phyloP scores from a whole-genome alignment of 2,888 invertebrate genomes.

The Catocala nupta region DNA sequence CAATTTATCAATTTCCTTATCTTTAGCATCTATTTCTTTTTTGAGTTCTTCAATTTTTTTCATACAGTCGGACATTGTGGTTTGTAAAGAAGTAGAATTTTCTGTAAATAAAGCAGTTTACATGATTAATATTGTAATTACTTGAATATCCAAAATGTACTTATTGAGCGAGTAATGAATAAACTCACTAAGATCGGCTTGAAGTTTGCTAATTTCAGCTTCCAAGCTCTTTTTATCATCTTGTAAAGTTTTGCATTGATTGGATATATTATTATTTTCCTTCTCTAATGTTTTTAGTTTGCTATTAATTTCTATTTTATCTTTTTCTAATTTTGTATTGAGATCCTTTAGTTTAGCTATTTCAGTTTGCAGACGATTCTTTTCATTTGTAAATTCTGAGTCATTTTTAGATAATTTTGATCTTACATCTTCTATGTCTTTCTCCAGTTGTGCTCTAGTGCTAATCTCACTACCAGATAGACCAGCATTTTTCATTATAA shows the following conservation, averaged over 20 bases:
- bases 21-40: slow-evolving; percentile 89
- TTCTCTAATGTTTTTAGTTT: slow-evolving; percentile 74
- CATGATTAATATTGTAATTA: no score
- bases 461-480: slow-evolving; percentile 82
- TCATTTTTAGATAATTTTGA: slow-evolving; percentile 82
- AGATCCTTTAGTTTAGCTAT: slow-evolving; percentile 84
- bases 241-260: slow-evolving; percentile 86
- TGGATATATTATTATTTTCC: slow-evolving; percentile 73
- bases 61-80: slow-evolving; percentile 84
- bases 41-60: slow-evolving; percentile 90
- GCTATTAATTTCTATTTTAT: slow-evolving; percentile 72
- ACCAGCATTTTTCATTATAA: slow-evolving; percentile 88
- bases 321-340: slow-evolving; percentile 78
- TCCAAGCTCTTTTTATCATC: slow-evolving; percentile 89
- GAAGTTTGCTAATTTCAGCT: slow-evolving; percentile 87
- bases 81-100: slow-evolving; percentile 84
- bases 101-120: slow-evolving; percentile 69
- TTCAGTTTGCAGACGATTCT: slow-evolving; percentile 81
- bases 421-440: slow-evolving; percentile 85
- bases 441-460: slow-evolving; percentile 79
- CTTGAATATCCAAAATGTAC: no score
- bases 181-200: slow-evolving; percentile 87
- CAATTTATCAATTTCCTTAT: slow-evolving; percentile 88
- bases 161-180: no score
- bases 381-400: slow-evolving; percentile 85